phyloP scores from a whole-genome alignment of 2,797 vertebrate genomes.

The Enteromius trimaculatus region DNA sequence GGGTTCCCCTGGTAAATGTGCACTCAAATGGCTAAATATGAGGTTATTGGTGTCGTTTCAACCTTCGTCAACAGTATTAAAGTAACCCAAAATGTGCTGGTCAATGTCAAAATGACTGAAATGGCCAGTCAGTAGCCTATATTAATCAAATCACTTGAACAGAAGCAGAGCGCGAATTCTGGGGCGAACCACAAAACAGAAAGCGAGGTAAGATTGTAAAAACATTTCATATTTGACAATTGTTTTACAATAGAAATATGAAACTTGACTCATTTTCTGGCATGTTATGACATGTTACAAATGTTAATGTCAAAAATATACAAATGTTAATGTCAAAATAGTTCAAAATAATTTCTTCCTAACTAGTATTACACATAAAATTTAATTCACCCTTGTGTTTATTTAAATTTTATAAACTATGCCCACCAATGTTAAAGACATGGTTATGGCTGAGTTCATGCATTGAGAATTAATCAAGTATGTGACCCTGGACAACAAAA shows the following conservation, averaged over 20 bases:
- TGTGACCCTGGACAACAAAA: no score
- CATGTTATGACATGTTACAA: background rate
- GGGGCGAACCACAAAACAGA: background rate
- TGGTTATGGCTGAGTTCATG: background rate
- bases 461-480: background rate
- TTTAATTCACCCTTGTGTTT: background rate
- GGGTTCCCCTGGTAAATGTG: no score
- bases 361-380: background rate
- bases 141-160: no score
- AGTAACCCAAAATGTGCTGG: background rate
- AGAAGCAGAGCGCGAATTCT: background rate
- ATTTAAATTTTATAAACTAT: background rate
- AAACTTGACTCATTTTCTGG: background rate
- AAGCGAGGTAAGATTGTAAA: background rate
- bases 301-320: background rate
- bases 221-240: background rate
- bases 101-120: background rate
- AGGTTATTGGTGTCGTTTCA: no score
- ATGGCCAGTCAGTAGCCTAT: background rate
- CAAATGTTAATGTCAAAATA: background rate
- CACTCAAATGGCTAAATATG: background rate
- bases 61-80: no score
- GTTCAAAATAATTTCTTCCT: background rate
- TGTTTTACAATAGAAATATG: background rate
- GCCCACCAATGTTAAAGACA: background rate